These are phyloP conservation scores for Halictus rubicundus DNA, from an alignment of 1,140 invertebrate genomes.

Conservation along the genomic window DNA sequence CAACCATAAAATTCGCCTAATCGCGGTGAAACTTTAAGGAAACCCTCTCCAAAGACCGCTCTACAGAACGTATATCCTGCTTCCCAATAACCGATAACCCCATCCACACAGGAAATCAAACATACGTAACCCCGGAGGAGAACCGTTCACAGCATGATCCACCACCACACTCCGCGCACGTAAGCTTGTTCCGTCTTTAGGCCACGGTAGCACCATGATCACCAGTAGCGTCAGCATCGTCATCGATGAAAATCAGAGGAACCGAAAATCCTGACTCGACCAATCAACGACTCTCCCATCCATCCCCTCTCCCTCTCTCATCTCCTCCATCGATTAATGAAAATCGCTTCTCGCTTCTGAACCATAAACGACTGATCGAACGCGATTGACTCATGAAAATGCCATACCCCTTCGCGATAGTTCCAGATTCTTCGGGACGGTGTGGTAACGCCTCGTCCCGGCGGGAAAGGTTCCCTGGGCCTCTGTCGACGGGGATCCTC, in stretches of 20 bases:
- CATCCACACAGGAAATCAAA: conserved; percentile 5
- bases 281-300: background rate
- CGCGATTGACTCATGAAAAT: conserved; percentile 66
- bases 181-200: background rate
- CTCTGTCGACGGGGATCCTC: conserved; percentile 40
- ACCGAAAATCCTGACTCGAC: conserved; percentile 5
- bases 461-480: conserved; percentile 49
- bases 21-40: too few species aligned
- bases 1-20: too few species aligned
- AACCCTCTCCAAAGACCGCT: too few species aligned
- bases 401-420: conserved; percentile 75
- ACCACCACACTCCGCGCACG: conserved; percentile 29
- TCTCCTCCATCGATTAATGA: conserved; percentile 66
- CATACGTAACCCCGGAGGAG: background rate
- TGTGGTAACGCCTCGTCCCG: conserved; percentile 57
- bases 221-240: background rate
- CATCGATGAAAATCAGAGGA: background rate
- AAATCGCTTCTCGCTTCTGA: conserved; percentile 62
- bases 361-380: conserved; percentile 65
- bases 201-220: background rate
- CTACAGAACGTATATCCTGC: too few species aligned
- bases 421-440: conserved; percentile 73
- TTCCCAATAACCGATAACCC: too few species aligned
- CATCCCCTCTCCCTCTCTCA: conserved; percentile 29
- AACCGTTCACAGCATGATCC: conserved; percentile 38